Percentiles rank a stretch among this genome's conserved stretches.
Conservation (phyloP, 2,888 invertebrate species). For the Ophion obscuratus region DNA sequence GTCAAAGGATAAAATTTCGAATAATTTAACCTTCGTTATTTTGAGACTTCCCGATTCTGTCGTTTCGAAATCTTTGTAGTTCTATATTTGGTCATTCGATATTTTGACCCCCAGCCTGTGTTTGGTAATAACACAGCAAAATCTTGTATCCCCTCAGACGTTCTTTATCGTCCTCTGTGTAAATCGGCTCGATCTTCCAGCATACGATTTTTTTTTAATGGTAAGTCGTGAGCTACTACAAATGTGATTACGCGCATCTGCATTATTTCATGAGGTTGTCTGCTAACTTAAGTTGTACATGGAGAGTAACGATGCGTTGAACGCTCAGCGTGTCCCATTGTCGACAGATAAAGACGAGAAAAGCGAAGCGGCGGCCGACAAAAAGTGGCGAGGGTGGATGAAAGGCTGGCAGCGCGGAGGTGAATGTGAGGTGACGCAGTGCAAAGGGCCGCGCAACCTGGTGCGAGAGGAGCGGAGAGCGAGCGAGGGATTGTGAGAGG, state of each 20-base stretch:
- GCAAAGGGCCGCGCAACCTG: not conserved
- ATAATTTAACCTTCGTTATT: too few relatives aligned
- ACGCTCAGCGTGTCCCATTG: constrained; percentile 19
- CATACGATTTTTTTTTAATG: not conserved
- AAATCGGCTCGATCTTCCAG: not conserved
- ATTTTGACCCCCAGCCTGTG: too few relatives aligned
- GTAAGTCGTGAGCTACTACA: not conserved
- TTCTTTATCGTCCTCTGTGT: not conserved
- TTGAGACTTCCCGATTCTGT: too few relatives aligned
- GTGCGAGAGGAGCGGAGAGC: constrained; percentile 65
- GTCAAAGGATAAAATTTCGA: too few relatives aligned
- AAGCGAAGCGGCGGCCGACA: constrained; percentile 37
- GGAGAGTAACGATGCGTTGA: constrained; percentile 11
- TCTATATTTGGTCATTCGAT: too few relatives aligned
- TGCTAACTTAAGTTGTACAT: constrained; percentile 1
- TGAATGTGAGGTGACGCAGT: constrained; percentile 72
- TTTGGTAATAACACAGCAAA: not conserved
- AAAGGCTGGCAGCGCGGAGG: constrained; percentile 69
- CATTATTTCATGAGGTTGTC: not conserved
- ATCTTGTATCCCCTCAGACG: not conserved
- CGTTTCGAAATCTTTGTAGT: too few relatives aligned
- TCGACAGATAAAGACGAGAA: constrained; percentile 48
- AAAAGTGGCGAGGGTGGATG: constrained; percentile 35
- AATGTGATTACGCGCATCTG: not conserved
- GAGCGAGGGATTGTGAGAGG: constrained; percentile 67